These are phyloP conservation scores for Perognathus longimembris DNA, from an alignment of 2,113 vertebrate genomes.

Conservation along the genomic window DNA sequence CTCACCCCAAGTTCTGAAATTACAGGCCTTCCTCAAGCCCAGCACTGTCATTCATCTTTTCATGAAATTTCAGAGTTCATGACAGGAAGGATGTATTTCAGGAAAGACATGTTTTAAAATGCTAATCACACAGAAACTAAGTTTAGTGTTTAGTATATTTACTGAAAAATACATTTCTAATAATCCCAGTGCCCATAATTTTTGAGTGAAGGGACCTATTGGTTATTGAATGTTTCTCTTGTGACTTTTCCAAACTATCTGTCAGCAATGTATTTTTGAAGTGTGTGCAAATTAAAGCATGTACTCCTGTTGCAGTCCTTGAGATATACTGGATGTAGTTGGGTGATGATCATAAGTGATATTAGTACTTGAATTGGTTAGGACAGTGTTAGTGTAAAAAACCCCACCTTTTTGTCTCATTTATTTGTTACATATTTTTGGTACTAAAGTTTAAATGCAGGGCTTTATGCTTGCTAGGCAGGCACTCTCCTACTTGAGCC, in stretches of 20 bases:
- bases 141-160: slow-evolving; percentile 12
- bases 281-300: not conserved
- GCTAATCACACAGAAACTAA: slow-evolving; percentile 1
- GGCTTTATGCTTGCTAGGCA: too few relatives aligned
- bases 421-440: too few relatives aligned
- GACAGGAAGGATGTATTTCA: not conserved
- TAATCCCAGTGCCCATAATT: not conserved
- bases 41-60: not conserved
- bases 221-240: too few relatives aligned
- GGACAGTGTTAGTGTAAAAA: not conserved
- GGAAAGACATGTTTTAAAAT: too few relatives aligned
- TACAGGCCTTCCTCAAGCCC: too few relatives aligned
- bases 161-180: not conserved
- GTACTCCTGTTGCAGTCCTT: not conserved
- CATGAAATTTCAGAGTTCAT: not conserved
- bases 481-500: too few relatives aligned
- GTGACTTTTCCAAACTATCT: too few relatives aligned
- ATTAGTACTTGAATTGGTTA: not conserved
- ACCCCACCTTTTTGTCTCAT: too few relatives aligned
- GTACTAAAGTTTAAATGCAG: too few relatives aligned
- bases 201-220: not conserved
- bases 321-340: not conserved
- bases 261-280: not conserved
- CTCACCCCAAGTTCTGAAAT: too few relatives aligned
- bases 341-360: not conserved